Evolutionary conservation across 2,888 invertebrate species (phyloP).

Genomic region (Brachyptera risi): DNA sequence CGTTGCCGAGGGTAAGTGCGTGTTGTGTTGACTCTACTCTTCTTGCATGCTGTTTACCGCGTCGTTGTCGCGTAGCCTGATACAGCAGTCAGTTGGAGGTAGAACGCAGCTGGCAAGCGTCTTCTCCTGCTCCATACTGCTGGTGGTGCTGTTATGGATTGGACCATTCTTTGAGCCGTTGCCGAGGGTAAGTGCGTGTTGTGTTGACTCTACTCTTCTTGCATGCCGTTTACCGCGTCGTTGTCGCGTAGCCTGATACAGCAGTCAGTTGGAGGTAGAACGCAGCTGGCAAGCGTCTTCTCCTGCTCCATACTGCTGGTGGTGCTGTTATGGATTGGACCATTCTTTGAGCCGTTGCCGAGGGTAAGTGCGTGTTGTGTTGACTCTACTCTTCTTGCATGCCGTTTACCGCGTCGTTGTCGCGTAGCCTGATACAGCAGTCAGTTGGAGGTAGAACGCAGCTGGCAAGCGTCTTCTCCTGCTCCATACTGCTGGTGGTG

Average conservation of each 20-base stretch:
- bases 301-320: constrained; percentile 70
- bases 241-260: constrained; percentile 67
- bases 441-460: constrained; percentile 81
- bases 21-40: no score
- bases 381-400: constrained; percentile 64
- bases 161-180: constrained; percentile 84
- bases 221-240: constrained; percentile 62
- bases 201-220: no score
- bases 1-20: constrained; percentile 63
- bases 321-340: constrained; percentile 82
- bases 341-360: constrained; percentile 82
- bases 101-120: constrained; percentile 79
- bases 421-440: constrained; percentile 67
- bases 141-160: constrained; percentile 77
- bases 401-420: constrained; percentile 62
- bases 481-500: constrained; percentile 67
- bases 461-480: constrained; percentile 75
- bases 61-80: constrained; percentile 60
- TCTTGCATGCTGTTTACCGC: constrained; percentile 63
- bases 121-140: constrained; percentile 69
- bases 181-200: constrained; percentile 60
- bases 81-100: constrained; percentile 77
- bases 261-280: constrained; percentile 75
- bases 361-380: constrained; percentile 51
- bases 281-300: constrained; percentile 76